phyloP scores from a whole-genome alignment of 2,113 vertebrate species.

The Urocynchramus pylzowi region DNA sequence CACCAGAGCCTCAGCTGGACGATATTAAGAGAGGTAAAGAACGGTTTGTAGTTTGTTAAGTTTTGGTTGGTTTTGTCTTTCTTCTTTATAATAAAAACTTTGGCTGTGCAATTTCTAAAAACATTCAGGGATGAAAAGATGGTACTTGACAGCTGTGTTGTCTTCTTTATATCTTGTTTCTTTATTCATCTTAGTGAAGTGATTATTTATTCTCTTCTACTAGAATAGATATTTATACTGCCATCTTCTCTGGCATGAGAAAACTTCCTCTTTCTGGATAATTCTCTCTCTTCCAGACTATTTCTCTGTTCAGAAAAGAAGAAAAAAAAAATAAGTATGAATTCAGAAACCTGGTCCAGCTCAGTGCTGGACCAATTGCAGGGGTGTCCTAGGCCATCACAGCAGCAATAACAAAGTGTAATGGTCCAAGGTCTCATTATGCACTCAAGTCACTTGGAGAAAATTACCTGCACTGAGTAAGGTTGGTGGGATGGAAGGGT shows the following conservation, averaged over 20 bases:
- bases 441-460: neutral
- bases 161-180: neutral
- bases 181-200: neutral
- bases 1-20: slow-evolving; percentile 94
- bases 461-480: neutral
- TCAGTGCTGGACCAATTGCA: neutral
- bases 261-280: neutral
- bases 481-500: neutral
- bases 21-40: slow-evolving; percentile 95
- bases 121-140: neutral
- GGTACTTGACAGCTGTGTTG: neutral
- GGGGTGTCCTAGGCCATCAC: neutral
- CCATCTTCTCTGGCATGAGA: neutral
- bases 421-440: neutral
- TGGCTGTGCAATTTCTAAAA: neutral
- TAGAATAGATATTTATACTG: neutral
- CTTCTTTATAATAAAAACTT: neutral
- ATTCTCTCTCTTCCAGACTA: neutral
- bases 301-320: neutral
- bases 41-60: neutral
- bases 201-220: slow-evolving; percentile 19
- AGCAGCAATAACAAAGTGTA: neutral
- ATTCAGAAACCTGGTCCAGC: neutral
- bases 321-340: neutral
- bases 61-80: neutral